Conservation (phyloP, 1,140 invertebrate genomes). For the Ephestia elutella region DNA sequence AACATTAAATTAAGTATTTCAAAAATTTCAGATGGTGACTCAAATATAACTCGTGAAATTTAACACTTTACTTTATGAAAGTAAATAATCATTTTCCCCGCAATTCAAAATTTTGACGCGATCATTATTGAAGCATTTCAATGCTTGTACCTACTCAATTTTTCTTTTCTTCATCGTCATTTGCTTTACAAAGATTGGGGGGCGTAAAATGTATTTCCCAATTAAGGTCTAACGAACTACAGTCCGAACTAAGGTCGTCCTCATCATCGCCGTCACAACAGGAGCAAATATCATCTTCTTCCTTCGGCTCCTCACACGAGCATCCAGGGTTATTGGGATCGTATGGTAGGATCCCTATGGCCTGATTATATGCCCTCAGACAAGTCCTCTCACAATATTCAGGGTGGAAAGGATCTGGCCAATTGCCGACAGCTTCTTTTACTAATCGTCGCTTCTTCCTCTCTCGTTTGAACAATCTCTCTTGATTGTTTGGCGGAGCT, state of each 20-base stretch:
- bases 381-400: slow-evolving; percentile 43
- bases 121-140: too few relatives aligned
- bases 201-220: slow-evolving; percentile 62
- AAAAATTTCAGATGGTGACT: too few relatives aligned
- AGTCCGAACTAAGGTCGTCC: slow-evolving; percentile 35
- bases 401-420: slow-evolving; percentile 36
- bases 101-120: too few relatives aligned
- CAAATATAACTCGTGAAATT: too few relatives aligned
- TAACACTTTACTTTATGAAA: background rate
- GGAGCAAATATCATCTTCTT: slow-evolving; percentile 24
- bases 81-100: slow-evolving; percentile 8
- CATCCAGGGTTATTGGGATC: slow-evolving; percentile 19
- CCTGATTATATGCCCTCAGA: slow-evolving; percentile 35
- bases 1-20: background rate
- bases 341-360: slow-evolving; percentile 25
- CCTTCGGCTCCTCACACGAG: slow-evolving; percentile 13
- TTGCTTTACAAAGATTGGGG: slow-evolving; percentile 15
- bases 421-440: slow-evolving; percentile 29
- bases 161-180: background rate
- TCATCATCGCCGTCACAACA: slow-evolving; percentile 20
- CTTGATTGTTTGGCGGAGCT: slow-evolving; percentile 36
- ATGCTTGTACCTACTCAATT: background rate
- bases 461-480: slow-evolving; percentile 32
- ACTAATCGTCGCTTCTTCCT: slow-evolving; percentile 28
- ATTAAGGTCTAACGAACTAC: slow-evolving; percentile 48